Base-by-base conservation (phyloP, 2,113 vertebrate genomes). In the Rhodinocichla rosea region DNA sequence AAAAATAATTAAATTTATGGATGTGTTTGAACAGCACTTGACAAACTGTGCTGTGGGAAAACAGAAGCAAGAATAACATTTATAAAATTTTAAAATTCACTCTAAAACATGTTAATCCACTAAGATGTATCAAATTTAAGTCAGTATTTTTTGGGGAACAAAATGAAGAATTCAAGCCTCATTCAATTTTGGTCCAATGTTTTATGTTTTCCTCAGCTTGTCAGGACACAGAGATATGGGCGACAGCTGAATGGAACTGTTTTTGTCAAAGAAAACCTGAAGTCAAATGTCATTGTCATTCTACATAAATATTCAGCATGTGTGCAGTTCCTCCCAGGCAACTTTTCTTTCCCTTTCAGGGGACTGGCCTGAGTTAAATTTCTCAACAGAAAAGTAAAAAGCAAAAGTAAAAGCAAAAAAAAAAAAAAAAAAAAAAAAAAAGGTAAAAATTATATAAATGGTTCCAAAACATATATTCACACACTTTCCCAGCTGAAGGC, bases 211-310 rank as follows among this genome's bases (percentile, higher is more conserved):
- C 8, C 59, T 91, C 79, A 77, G 64, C 65, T 95, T 97, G 94
- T 95, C 92, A 96, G 86, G 65, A 79, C 67, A 64, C 87, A 83
- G 82, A 86, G 75, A 87, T 84, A 84, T 30, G 35, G 87, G 90
- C 96, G 90, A 94, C 76, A 96, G 92, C 39, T 90, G 81, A 91
- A 89, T n/a, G 35, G 65, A 90, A 69, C 42, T 68, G 81, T 88
- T 86, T 81, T 75, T 92, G 55, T 57, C 57, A 89, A 52, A 74
- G 65, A 92, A 90, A 91, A 94, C 79, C 71, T 89, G 68, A 90
- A 97, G 83, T 93, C 83, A 96, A 92, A 95, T 91, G 93, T 86
- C 82, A 76, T 63, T 94, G 49, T 86, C 90, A 92, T 79, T 81
- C 55, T 40, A 2, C 68, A 91, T 92, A 88, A 95, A 96, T 95